Evolutionary conservation across 2,113 vertebrate genomes (phyloP), one percentile per base, ranked within the genome.

Genomic region (Salvelinus sp.): DNA sequence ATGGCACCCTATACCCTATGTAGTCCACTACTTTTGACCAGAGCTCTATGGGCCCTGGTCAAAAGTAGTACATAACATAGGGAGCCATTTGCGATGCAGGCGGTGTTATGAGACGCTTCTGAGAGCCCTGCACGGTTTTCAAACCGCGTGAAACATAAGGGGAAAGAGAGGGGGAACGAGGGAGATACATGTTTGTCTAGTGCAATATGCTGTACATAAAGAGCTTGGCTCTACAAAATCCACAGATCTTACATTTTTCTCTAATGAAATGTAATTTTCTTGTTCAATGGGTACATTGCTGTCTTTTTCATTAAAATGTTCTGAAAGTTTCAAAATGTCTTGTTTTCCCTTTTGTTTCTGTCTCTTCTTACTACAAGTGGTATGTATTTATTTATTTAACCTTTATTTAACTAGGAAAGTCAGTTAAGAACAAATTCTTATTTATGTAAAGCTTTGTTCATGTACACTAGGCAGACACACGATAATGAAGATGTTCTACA

Each of bases 201-300:
- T 93, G 92, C 92, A 93, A 93, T 93, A 93, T 80, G 92, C 92
- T 93, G 92, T 93, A 93, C 82, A 92, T 91, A 91, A 54, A 73
- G 90, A 92, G 91, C 90, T 91, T 90, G 87, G 83, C 89, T 91
- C 91, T 89, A 84, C 4, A 82, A 86, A 87, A 88, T 91, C 91
- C 89, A 86, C 4, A 82, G 85, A 87, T 85, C 86, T 90, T 88
- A 89, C 86, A 78, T 74, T 86, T 89, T 90, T 44, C 87, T 89
- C 50, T 12, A 3, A 81, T 80, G 77, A 70, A 54, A 85, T 89
- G 91, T 91, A 6, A 0, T 79, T 88, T 90, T 83, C 83, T 90
- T 91, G 91, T 91, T 91, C 76, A 88, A 91, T 93, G 90, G 91
- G 89, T 92, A 92, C 90, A 88, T 92, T 82, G 86, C 38, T 80